Conservation (phyloP, 53 echinoderm and acorn worm genomes). For the Paelopatides confundens region DNA sequence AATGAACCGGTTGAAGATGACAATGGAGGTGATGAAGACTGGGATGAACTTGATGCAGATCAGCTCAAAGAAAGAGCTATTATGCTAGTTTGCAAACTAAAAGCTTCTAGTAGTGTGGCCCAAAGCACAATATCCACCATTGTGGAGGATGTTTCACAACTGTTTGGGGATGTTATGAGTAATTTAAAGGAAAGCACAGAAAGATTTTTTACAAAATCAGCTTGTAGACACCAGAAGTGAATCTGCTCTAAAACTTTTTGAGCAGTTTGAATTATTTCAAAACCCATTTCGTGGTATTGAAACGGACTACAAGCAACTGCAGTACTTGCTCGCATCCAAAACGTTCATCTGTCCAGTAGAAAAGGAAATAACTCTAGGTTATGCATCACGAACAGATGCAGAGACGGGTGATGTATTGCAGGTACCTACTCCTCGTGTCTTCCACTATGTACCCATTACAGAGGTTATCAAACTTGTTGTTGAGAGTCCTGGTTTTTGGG, state of each 20-base stretch:
- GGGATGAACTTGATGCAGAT: constrained; percentile 57
- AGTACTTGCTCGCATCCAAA: constrained; percentile 41
- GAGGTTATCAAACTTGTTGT: constrained; percentile 33
- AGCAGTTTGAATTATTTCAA: constrained; percentile 43
- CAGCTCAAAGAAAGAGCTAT: constrained; percentile 33
- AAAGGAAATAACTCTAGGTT: constrained; percentile 47
- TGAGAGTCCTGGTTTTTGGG: constrained; percentile 53
- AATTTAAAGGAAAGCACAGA: constrained; percentile 39
- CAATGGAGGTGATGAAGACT: neutral
- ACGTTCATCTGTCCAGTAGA: constrained; percentile 52
- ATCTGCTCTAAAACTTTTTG: constrained; percentile 32
- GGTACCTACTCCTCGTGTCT: constrained; percentile 38
- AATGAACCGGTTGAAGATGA: neutral
- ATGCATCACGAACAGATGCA: constrained; percentile 41
- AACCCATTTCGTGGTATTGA: constrained; percentile 54
- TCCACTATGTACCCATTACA: constrained; percentile 60
- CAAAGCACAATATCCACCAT: too few species aligned
- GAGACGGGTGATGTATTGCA: constrained; percentile 52
- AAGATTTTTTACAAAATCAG: constrained; percentile 47
- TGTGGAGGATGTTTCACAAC: constrained; percentile 43
- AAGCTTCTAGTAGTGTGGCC: constrained; percentile 57
- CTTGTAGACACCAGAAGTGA: constrained; percentile 44
- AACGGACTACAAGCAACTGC: constrained; percentile 59
- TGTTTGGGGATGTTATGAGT: constrained; percentile 45
- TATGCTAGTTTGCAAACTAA: constrained; percentile 38